Evolutionary conservation across 2,888 invertebrate genomes (phyloP).

Genomic region (Clostera curtula): DNA sequence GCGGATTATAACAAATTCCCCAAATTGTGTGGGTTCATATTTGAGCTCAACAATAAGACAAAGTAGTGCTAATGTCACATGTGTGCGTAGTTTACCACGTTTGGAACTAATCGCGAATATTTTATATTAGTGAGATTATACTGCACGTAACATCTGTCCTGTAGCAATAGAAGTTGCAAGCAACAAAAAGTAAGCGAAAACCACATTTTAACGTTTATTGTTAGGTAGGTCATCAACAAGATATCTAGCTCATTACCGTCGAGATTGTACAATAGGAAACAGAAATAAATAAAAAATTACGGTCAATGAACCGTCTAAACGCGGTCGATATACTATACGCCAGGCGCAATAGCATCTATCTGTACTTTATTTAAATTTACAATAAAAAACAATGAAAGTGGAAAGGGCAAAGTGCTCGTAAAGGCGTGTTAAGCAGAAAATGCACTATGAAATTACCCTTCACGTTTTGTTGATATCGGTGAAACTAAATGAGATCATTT

Average conservation of each 20-base stretch:
- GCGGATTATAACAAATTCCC: conserved; percentile 72
- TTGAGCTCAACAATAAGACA: conserved; percentile 66
- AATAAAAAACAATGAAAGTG: conserved; percentile 52
- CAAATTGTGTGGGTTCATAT: conserved; percentile 72
- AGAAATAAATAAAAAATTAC: conserved; percentile 13
- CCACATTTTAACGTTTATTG: conserved; percentile 6
- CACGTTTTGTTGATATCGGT: conserved; percentile 62
- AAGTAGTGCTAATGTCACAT: conserved; percentile 70
- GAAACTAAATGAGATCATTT: conserved; percentile 63
- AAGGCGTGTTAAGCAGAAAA: conserved; percentile 63
- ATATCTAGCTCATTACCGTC: conserved; percentile 11
- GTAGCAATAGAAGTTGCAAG: conserved; percentile 20
- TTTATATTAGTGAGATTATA: conserved; percentile 58
- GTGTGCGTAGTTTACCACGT: conserved; percentile 63
- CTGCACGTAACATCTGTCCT: conserved; percentile 62
- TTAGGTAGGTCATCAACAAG: neutral
- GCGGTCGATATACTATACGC: no score
- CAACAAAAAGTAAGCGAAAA: conserved; percentile 10
- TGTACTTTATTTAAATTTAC: conserved; percentile 21
- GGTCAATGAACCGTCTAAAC: conserved; percentile 18
- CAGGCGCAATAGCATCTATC: conserved; percentile 12
- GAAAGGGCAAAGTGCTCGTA: conserved; percentile 60
- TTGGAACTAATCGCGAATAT: conserved; percentile 72
- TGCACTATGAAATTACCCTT: conserved; percentile 69
- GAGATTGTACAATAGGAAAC: conserved; percentile 10